A percentile compares a stretch with the other conserved stretches of the same genome.
phyloP scores from a whole-genome alignment of 92 coral and sea anemone genomes.

The Chrysogorgia sp. region DNA sequence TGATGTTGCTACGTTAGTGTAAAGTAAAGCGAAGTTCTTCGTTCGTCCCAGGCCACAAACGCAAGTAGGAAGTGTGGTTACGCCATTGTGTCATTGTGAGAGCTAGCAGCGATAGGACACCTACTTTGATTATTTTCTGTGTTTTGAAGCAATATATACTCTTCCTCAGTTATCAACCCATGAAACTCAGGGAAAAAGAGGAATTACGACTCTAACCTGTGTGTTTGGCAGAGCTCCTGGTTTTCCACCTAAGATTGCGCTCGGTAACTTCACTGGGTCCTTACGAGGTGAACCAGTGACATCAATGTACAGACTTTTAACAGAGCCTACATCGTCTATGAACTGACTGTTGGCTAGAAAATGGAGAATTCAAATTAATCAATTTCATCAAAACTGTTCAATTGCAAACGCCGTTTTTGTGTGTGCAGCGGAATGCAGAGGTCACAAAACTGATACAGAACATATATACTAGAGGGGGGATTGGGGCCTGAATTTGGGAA shows the following conservation, averaged over 20 bases:
- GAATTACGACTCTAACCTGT: slow-evolving; percentile 79
- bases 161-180: neutral
- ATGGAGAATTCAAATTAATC: neutral
- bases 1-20: neutral
- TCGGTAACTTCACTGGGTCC: slow-evolving; percentile 75
- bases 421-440: no score
- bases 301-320: slow-evolving; percentile 81
- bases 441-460: no score
- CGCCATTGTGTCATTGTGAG: neutral
- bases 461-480: no score
- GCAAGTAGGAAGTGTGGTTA: no score
- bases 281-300: slow-evolving; percentile 89
- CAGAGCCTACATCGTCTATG: slow-evolving; percentile 65
- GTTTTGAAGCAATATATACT: no score
- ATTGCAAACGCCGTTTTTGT: no score
- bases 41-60: no score
- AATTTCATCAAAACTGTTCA: no score
- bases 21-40: no score
- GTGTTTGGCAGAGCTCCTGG: slow-evolving; percentile 95
- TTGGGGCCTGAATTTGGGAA: no score
- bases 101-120: no score
- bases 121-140: no score
- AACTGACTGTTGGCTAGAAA: slow-evolving; percentile 25
- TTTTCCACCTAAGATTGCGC: slow-evolving; percentile 76
- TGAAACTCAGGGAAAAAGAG: neutral